Evolutionary conservation across 2,797 vertebrate genomes (phyloP).

Genomic region (Euphonia xanthogaster): DNA sequence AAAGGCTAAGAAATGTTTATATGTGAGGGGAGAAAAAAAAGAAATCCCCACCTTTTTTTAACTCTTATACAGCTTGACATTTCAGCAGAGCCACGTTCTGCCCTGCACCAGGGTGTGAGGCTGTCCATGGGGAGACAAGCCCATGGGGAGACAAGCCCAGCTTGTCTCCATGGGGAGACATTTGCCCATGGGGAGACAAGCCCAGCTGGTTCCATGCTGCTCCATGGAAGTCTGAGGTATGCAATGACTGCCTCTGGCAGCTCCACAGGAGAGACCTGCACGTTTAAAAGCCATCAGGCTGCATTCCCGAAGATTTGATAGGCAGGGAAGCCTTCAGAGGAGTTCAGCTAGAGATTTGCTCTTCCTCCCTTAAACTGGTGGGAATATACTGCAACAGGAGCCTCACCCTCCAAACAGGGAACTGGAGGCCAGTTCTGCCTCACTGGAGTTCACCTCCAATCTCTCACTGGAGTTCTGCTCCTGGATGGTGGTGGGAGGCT

Average conservation of each 20-base stretch:
- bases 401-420: neutral
- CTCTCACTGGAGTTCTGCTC: neutral
- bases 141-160: neutral
- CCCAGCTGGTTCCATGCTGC: neutral
- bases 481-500: neutral
- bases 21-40: neutral
- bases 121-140: neutral
- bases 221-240: neutral
- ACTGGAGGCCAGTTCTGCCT: neutral
- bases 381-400: fast-evolving
- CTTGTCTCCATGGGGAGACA: neutral
- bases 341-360: neutral
- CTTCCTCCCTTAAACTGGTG: neutral
- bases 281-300: neutral
- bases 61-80: neutral
- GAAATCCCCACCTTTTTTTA: fast-evolving
- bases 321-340: neutral
- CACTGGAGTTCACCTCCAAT: neutral
- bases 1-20: neutral
- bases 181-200: neutral
- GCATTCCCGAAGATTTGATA: neutral
- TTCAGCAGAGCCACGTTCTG: fast-evolving
- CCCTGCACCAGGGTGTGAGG: fast-evolving
- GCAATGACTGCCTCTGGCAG: neutral
- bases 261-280: neutral